Conservation (phyloP, 37 sponge, comb jelly and placozoan genomes). For the Oopsacas minuta region DNA sequence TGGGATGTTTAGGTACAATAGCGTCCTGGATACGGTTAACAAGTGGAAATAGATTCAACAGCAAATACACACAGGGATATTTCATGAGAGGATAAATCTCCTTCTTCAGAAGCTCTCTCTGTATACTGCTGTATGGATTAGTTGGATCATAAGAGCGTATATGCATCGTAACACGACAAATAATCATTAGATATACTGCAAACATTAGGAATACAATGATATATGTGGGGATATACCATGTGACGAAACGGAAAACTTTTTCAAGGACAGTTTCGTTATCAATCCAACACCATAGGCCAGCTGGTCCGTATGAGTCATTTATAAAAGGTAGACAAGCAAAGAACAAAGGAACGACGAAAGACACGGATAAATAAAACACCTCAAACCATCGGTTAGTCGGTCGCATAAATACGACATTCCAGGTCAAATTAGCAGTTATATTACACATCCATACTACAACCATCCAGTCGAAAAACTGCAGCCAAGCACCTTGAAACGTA, state of each 20-base stretch:
- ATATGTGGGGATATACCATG: not conserved
- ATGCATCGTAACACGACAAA: constrained; percentile 2
- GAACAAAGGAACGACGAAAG: constrained; percentile 34
- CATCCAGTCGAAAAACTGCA: constrained; percentile 49
- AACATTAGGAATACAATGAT: not conserved
- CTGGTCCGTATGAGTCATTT: constrained; percentile 38
- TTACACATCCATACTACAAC: constrained; percentile 50
- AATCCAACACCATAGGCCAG: constrained; percentile 69
- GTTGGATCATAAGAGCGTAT: constrained; percentile 6
- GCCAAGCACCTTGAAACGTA: constrained; percentile 39
- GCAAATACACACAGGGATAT: not conserved
- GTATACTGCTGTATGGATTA: not conserved
- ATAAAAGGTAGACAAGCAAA: constrained; percentile 42
- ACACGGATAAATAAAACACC: constrained; percentile 34
- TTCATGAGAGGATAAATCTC: constrained; percentile 10
- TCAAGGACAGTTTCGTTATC: not conserved
- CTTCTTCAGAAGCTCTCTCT: not conserved
- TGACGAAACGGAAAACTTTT: not conserved
- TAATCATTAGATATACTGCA: not conserved
- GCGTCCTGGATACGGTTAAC: not conserved
- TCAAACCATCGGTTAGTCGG: constrained; percentile 9
- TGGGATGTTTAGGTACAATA: not conserved
- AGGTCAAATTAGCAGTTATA: constrained; percentile 44
- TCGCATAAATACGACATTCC: constrained; percentile 30
- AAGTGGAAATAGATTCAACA: not conserved